Evolutionary conservation across 2,797 vertebrate genomes (phyloP).

Genomic region (Schizopygopsis pylzovi): DNA sequence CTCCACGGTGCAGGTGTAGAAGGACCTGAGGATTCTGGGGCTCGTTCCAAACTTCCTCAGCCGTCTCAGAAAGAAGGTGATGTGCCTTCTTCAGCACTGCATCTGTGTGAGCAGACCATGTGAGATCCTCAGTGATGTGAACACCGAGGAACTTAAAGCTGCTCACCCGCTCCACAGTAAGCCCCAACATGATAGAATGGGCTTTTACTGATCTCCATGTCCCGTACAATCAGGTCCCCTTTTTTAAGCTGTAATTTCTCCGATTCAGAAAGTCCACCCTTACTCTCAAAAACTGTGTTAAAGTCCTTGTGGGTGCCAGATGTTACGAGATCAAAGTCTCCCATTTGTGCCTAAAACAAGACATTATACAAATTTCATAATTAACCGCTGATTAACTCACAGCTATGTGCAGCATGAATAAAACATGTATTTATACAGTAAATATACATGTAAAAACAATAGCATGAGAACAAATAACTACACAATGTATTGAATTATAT

Average conservation of each 20-base stretch:
- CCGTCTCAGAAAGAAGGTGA: too few relatives aligned
- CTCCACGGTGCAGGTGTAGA: too few relatives aligned
- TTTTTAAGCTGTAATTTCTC: not conserved
- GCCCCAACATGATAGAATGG: constrained; percentile 59
- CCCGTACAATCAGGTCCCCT: not conserved
- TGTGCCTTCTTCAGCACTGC: too few relatives aligned
- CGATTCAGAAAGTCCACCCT: not conserved
- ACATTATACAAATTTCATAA: not conserved
- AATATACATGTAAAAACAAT: too few relatives aligned
- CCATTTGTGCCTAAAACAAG: constrained; percentile 1
- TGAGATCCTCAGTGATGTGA: too few relatives aligned
- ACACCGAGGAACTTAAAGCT: too few relatives aligned
- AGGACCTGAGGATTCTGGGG: too few relatives aligned
- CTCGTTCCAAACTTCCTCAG: too few relatives aligned
- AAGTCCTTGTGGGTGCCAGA: not conserved
- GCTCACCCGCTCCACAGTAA: not conserved
- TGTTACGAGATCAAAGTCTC: not conserved
- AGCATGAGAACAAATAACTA: not conserved
- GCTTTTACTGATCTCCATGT: not conserved
- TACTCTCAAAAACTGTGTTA: not conserved
- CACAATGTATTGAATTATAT: not conserved
- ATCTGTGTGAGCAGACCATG: too few relatives aligned
- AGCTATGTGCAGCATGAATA: not conserved
- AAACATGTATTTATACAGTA: too few relatives aligned
- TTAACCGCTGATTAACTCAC: not conserved